phyloP scores from a whole-genome alignment of 2,888 invertebrate genomes.

The Halocaridina rubra region DNA sequence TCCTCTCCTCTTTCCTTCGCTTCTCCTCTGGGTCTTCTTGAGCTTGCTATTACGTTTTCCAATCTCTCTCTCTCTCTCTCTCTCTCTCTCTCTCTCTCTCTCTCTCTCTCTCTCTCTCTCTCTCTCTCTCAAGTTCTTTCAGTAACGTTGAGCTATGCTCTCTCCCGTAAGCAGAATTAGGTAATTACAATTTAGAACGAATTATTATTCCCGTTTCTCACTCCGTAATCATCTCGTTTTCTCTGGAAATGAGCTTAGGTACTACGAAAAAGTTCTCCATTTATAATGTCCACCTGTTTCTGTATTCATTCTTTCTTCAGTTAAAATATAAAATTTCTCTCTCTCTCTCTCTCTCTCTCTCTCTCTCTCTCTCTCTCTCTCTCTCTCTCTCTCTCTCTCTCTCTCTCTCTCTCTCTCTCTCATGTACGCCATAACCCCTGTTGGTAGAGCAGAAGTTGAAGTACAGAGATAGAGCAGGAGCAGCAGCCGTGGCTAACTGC shows the following conservation, averaged over 20 bases:
- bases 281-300: no score
- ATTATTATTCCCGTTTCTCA: no score
- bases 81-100: neutral
- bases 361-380: neutral
- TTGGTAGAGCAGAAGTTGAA: neutral
- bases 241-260: no score
- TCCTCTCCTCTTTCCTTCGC: neutral
- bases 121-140: neutral
- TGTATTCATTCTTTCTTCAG: no score
- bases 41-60: neutral
- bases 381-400: neutral
- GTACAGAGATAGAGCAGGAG: no score
- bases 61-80: neutral
- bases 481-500: no score
- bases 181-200: no score
- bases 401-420: neutral
- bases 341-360: conserved; percentile 65
- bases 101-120: neutral
- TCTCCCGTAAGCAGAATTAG: no score
- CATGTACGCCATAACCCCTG: neutral
- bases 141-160: no score
- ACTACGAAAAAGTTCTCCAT: no score
- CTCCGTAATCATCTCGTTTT: no score
- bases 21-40: neutral
- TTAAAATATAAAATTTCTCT: no score